Conservation (phyloP, 92 coral and sea anemone genomes). For the Pocillopora meandrina region DNA sequence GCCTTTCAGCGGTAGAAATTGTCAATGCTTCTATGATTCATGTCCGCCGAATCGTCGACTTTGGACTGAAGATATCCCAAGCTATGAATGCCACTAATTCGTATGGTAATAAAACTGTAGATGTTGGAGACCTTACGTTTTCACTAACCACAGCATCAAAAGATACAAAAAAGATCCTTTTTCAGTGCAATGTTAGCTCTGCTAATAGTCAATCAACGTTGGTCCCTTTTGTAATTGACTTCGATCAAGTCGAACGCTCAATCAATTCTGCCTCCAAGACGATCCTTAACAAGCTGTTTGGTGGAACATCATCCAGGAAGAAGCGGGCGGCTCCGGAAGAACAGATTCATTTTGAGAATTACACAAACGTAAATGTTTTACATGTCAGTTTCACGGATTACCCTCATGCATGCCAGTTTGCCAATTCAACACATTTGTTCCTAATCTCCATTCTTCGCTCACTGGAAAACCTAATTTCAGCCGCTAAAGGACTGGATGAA, state of each 20-base stretch:
- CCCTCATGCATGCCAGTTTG: slow-evolving; percentile 19
- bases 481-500: slow-evolving; percentile 11
- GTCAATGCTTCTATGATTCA: slow-evolving; percentile 22
- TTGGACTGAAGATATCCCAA: slow-evolving; percentile 20
- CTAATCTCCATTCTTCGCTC: neutral
- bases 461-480: slow-evolving; percentile 12
- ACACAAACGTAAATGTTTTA: neutral
- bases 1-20: slow-evolving; percentile 8
- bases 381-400: slow-evolving; percentile 8
- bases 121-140: slow-evolving; percentile 12
- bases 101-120: neutral
- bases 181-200: slow-evolving; percentile 5
- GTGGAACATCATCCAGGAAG: neutral
- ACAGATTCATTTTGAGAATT: neutral
- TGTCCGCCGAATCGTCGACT: slow-evolving; percentile 18
- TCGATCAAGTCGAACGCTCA: slow-evolving; percentile 22
- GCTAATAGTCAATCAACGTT: neutral
- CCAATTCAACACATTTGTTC: slow-evolving; percentile 7
- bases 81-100: slow-evolving; percentile 13
- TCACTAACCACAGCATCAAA: neutral
- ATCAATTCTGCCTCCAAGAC: slow-evolving; percentile 13
- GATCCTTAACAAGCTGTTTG: slow-evolving; percentile 10
- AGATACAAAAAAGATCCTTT: neutral
- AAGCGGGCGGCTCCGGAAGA: neutral
- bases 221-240: slow-evolving; percentile 24